phyloP scores from a whole-genome alignment of 2,797 vertebrate genomes.

The Smutsia temminckii region DNA sequence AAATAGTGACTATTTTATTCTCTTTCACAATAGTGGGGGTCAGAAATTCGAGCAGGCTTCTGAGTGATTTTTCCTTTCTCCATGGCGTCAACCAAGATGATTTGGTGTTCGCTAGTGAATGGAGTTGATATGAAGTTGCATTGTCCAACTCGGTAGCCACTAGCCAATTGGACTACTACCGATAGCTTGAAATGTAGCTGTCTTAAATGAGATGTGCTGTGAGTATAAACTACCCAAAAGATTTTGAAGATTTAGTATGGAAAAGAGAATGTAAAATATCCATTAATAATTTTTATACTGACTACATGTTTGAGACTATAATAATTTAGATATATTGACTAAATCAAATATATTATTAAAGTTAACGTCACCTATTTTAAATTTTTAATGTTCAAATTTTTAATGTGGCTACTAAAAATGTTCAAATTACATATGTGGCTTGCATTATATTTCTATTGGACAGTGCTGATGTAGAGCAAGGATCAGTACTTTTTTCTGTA shows the following conservation, averaged over 20 bases:
- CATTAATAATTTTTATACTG: slow-evolving; percentile 29
- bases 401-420: not conserved
- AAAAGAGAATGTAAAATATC: not conserved
- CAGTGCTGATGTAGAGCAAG: not conserved
- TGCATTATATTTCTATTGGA: not conserved
- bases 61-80: not conserved
- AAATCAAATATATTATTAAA: not conserved
- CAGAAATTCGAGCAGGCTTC: not conserved
- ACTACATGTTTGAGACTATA: not conserved
- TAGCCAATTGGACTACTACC: not conserved
- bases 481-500: not conserved
- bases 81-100: not conserved
- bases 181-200: not conserved
- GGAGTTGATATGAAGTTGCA: not conserved
- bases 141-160: not conserved
- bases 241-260: slow-evolving; percentile 35
- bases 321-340: not conserved
- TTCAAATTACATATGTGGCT: not conserved
- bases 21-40: not conserved
- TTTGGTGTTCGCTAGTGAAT: not conserved
- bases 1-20: not conserved
- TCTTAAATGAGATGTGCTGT: not conserved
- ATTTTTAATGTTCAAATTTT: slow-evolving; percentile 37
- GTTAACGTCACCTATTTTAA: not conserved
- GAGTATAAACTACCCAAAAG: not conserved